Evolutionary conservation across 2,113 vertebrate species (phyloP), one percentile per base, ranked within the genome.

Genomic region (Cisticola juncidis): DNA sequence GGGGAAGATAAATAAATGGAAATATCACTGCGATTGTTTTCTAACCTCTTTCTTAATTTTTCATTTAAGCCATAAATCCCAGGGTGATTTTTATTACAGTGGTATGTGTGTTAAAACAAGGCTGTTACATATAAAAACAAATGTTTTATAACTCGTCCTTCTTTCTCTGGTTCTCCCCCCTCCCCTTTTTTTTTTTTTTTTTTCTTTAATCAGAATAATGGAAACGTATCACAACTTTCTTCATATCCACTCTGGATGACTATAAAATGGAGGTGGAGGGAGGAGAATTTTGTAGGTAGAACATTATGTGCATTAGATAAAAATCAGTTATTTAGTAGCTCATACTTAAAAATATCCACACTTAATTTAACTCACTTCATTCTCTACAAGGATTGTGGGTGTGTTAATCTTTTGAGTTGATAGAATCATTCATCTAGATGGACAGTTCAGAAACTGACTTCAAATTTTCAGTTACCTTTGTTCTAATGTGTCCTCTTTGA

Each of bases 261-360:
- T 87, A 11, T 25, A 64, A 71, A 90, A 88, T 90, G 48, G 70
- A 81, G 47, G 35, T 58, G 38, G 61, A 88, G 23, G 65, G 62
- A 91, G 35, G 73, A 90, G 70, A 92, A 92, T 80, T 95, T 93
- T 74, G 38, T 69, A 92, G 54, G 61, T 40, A 92, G 90, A 94
- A 87, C 28, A 87, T 80, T 70, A 65, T 81, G 69, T 57, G 9
- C 54, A 36, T 68, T 90, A 81, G 57, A 87, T 72, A 93, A 92
- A 92, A 94, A 69, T 53, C 69, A 65, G 54, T 81, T 88, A 92
- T 62, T 86, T 81, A 66, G 69, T 73, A 65, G 45, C 48, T 82
- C 40, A 11, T 90, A 69, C 85, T 90, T 92, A 29, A 96, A 92
- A 96, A 90, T 92, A 66, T 85, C 95, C 87, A 90, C 65, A 72